Evolutionary conservation across 2,888 invertebrate genomes (phyloP).

Genomic region (Ditula angustiorana): DNA sequence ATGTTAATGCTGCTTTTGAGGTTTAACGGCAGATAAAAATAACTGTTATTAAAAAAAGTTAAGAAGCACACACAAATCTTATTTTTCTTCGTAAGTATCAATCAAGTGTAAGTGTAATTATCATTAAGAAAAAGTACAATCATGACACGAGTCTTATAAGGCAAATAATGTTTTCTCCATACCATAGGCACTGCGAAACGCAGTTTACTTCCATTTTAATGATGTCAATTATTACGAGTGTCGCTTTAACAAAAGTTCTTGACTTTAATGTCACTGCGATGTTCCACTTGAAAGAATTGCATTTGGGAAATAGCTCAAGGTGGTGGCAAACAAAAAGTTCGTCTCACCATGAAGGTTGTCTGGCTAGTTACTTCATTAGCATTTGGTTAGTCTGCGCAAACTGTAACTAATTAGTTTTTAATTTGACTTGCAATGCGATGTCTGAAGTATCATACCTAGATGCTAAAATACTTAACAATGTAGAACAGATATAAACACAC

Average conservation of each 20-base stretch:
- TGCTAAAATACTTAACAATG: neutral
- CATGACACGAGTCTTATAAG: neutral
- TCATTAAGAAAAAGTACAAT: too few species aligned
- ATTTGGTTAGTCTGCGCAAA: conserved; percentile 7
- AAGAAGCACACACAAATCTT: neutral
- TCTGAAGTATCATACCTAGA: neutral
- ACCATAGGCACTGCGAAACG: neutral
- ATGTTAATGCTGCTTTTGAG: neutral
- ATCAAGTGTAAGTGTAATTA: neutral
- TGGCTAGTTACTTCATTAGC: conserved; percentile 14
- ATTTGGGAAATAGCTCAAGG: conserved; percentile 49
- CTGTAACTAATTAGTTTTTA: conserved; percentile 9
- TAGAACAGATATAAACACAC: neutral
- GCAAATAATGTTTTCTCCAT: neutral
- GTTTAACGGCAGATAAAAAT: neutral
- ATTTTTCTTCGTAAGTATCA: neutral
- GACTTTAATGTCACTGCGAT: conserved; percentile 23
- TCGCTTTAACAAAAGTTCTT: conserved; percentile 23
- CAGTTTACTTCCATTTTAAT: conserved; percentile 5
- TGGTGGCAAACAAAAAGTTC: conserved; percentile 42
- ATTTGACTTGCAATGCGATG: neutral
- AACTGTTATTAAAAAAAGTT: neutral
- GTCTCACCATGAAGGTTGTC: conserved; percentile 51
- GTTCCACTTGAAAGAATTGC: conserved; percentile 24
- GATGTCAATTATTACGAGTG: neutral